Evolutionary conservation across 2,888 invertebrate species (phyloP).

Genomic region (Flexamia atlantica): DNA sequence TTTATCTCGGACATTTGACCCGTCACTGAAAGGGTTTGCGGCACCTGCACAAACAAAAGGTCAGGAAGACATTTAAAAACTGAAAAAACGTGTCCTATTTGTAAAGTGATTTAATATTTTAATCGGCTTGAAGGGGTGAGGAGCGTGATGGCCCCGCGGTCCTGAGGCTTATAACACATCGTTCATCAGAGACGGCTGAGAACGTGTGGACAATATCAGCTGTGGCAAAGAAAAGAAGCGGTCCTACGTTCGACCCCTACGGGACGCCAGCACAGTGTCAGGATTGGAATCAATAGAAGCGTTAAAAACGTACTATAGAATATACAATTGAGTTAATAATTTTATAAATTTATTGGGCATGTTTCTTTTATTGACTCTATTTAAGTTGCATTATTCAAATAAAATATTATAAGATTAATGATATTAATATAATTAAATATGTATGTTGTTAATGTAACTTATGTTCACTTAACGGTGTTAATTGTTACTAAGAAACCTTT

Average conservation of each 20-base stretch:
- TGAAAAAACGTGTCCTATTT: conserved; percentile 44
- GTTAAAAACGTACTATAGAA: no score
- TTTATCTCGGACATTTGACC: conserved; percentile 24
- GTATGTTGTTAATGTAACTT: no score
- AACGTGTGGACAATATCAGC: conserved; percentile 19
- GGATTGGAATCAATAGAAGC: neutral
- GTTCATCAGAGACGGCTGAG: neutral
- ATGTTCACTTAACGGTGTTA: no score
- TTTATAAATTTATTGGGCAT: no score
- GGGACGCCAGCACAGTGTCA: neutral
- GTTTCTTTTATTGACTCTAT: no score
- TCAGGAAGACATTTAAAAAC: conserved; percentile 34
- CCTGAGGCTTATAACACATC: neutral
- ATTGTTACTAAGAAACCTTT: no score
- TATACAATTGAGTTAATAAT: no score
- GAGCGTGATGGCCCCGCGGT: neutral
- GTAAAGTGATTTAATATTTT: conserved; percentile 52
- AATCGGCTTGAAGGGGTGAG: conserved; percentile 49
- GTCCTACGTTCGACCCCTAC: neutral
- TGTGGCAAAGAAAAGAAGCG: neutral
- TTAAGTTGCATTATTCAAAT: no score
- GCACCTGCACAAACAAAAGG: conserved; percentile 15
- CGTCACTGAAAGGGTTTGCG: neutral
- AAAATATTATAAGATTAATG: no score
- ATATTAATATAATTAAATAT: no score